phyloP scores from a whole-genome alignment of 2,113 vertebrate species.

The Amblyopsis rosae region DNA sequence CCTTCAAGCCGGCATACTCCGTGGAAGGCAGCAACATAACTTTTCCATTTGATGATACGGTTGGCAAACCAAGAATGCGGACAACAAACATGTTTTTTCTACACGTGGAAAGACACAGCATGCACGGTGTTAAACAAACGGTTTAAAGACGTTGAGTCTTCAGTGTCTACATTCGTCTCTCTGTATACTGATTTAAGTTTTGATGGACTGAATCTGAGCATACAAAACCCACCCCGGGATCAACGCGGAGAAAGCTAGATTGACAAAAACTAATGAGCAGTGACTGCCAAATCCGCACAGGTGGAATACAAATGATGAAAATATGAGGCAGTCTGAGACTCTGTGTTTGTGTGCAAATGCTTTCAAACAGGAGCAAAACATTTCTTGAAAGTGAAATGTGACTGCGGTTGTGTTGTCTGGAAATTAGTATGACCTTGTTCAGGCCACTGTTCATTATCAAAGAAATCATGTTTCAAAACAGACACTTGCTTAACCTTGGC shows the following conservation, averaged over 20 bases:
- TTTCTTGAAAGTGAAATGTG: not conserved
- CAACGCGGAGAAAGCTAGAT: not conserved
- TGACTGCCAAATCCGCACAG: not conserved
- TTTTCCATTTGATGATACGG: slow-evolving; percentile 28
- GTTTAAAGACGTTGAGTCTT: not conserved
- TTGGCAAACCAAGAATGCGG: slow-evolving; percentile 1
- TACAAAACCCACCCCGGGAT: slow-evolving; percentile 13
- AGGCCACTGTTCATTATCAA: not conserved
- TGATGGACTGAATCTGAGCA: slow-evolving; percentile 1
- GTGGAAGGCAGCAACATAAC: slow-evolving; percentile 11
- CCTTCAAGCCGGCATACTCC: slow-evolving; percentile 21
- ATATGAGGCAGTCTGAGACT: not conserved
- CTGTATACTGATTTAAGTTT: slow-evolving; percentile 5
- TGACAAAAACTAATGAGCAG: not conserved
- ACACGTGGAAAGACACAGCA: not conserved
- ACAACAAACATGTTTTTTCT: no score
- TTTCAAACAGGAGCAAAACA: not conserved
- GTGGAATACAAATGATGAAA: not conserved
- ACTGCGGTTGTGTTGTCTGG: slow-evolving; percentile 2
- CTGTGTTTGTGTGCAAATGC: not conserved
- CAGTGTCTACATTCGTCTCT: not conserved
- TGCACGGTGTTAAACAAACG: not conserved
- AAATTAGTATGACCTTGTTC: not conserved
- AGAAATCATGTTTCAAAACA: not conserved
- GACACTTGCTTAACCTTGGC: not conserved